Evolutionary conservation across 2,113 vertebrate species (phyloP).

Genomic region (Hippocampus abdominalis): DNA sequence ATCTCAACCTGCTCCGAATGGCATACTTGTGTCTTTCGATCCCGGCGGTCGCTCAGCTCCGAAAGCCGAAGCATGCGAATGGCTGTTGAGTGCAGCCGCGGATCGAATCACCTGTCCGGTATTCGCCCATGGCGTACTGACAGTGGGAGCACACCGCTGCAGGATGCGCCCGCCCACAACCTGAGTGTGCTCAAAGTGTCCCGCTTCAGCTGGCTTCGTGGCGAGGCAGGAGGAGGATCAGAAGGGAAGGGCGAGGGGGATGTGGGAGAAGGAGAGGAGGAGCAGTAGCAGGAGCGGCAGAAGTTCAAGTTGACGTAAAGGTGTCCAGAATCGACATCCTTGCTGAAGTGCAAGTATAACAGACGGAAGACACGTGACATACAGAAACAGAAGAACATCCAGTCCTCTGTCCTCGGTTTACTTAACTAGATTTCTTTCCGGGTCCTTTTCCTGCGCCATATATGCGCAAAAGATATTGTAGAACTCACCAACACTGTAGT

Average conservation of each 20-base stretch:
- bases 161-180: slow-evolving; percentile 19
- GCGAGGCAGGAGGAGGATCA: slow-evolving; percentile 35
- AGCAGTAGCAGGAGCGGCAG: slow-evolving; percentile 18
- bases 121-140: slow-evolving; percentile 17
- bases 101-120: slow-evolving; percentile 6
- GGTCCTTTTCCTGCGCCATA: too few species aligned
- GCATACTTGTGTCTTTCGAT: slow-evolving; percentile 12
- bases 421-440: too few species aligned
- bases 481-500: too few species aligned
- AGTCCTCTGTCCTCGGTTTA: too few species aligned
- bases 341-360: not conserved
- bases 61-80: not conserved
- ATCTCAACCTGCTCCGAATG: not conserved
- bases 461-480: too few species aligned
- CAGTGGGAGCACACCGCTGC: slow-evolving; percentile 8
- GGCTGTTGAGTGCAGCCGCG: not conserved
- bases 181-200: slow-evolving; percentile 50
- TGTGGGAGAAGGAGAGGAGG: not conserved
- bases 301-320: slow-evolving; percentile 59
- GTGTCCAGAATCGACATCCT: slow-evolving; percentile 1
- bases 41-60: slow-evolving; percentile 27
- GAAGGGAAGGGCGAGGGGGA: not conserved
- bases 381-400: too few species aligned
- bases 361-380: not conserved
- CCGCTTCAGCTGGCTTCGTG: slow-evolving; percentile 52